phyloP scores from a whole-genome alignment of 1,140 invertebrate species.

The Drosophila micromelanica region DNA sequence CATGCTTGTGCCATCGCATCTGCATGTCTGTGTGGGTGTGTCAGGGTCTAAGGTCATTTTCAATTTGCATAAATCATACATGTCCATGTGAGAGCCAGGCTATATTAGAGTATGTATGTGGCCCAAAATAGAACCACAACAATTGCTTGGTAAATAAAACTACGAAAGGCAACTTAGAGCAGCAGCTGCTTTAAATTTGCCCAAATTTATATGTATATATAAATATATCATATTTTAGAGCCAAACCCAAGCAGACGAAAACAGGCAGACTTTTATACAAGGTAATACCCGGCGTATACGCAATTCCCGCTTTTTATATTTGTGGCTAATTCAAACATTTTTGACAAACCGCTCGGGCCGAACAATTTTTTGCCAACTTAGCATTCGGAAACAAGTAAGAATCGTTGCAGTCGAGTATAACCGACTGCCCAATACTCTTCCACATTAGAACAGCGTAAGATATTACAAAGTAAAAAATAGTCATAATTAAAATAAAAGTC shows the following conservation, averaged over 20 bases:
- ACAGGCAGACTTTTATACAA: neutral
- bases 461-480: too few species aligned
- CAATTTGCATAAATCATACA: slow-evolving; percentile 78
- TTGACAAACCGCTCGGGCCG: slow-evolving; percentile 45
- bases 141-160: slow-evolving; percentile 56
- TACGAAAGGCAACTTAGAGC: slow-evolving; percentile 16
- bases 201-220: slow-evolving; percentile 9
- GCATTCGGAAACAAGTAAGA: slow-evolving; percentile 12
- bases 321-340: slow-evolving; percentile 35
- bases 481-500: too few species aligned
- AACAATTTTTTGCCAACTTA: slow-evolving; percentile 29
- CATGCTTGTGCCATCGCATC: slow-evolving; percentile 11
- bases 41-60: slow-evolving; percentile 75
- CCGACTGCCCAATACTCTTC: too few species aligned
- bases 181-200: slow-evolving; percentile 46
- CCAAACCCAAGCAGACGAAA: neutral
- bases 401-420: too few species aligned
- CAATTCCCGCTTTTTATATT: slow-evolving; percentile 24
- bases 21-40: slow-evolving; percentile 40
- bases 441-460: too few species aligned
- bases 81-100: slow-evolving; percentile 45
- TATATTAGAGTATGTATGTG: slow-evolving; percentile 21
- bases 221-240: slow-evolving; percentile 2
- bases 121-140: slow-evolving; percentile 53
- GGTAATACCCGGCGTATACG: slow-evolving; percentile 21